Evolutionary conservation across 2,113 vertebrate genomes (phyloP), one percentile per base, ranked within the genome.

Genomic region (Beaufortia kweichowensis): DNA sequence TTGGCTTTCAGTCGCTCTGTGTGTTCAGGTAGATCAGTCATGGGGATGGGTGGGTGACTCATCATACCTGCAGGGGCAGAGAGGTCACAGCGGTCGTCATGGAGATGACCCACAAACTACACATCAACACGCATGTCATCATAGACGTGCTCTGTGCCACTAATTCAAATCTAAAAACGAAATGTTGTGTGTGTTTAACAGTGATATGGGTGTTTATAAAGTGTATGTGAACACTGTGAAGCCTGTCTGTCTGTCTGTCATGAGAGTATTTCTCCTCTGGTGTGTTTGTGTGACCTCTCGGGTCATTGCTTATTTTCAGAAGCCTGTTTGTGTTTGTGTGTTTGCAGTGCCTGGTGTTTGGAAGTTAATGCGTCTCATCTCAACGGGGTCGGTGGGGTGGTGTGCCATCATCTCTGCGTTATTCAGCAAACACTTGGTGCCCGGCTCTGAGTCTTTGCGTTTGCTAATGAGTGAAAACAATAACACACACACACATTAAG

Each of bases 311-410:
- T 60, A 76, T 76, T 80, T 80, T 76, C 73, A 67, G 17, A 48
- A 67, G 33, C 53, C 29, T 71, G 14, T 33, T 8, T 26, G 15
- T 43, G 73, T 60, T 43, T 53, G 29, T 66, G 33, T 10, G 62
- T 29, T 29, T 71, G n/a, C 43, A 46, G 43, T 53, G 95, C 97
- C 97, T 82, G 96, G 96, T 0, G 97, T 99, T 91, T 99, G 97
- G 92, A 98, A 98, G 91, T 98, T 98, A 83, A 99, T 97, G 79
- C 97, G 92, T 5, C 97, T 93, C 96, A 99, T 98, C 85, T 98
- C 96, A 82, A 99, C 97, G 0, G 97, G 97, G 87, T 99, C 97
- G 21, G 97, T 98, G 0, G 96, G 95, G 88, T 98, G 95, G 85
- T 98, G 96, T 0, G 96, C 94, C 74, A 96, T 88, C 66, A 96